Evolutionary conservation across 1,140 invertebrate species (phyloP).

Genomic region (Drosophila suzukii): DNA sequence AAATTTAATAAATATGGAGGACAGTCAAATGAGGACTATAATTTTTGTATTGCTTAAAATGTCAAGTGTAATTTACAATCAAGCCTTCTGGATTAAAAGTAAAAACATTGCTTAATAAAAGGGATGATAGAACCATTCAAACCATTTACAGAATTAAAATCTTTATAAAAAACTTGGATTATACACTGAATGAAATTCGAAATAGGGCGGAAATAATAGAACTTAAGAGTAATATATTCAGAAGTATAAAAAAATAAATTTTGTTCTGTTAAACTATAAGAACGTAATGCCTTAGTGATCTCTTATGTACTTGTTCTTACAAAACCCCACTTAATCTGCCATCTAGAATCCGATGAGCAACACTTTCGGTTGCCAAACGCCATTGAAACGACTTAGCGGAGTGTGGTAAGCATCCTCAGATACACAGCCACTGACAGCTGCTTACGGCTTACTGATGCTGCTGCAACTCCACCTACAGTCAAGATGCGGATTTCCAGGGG

Average conservation of each 20-base stretch:
- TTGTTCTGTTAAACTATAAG: background rate
- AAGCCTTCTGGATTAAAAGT: too few species aligned
- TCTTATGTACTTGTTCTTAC: conserved; percentile 10
- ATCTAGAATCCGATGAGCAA: conserved; percentile 49
- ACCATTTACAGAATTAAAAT: too few species aligned
- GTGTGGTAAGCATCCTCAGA: conserved; percentile 33
- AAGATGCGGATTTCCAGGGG: conserved; percentile 3
- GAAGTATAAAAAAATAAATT: too few species aligned
- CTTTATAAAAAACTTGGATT: too few species aligned
- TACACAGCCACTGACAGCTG: conserved; percentile 40
- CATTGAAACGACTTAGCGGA: conserved; percentile 37
- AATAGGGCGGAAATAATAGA: too few species aligned
- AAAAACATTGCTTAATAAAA: too few species aligned
- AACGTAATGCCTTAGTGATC: background rate
- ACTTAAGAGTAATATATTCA: too few species aligned
- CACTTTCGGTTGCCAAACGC: conserved; percentile 49
- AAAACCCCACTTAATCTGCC: conserved; percentile 27
- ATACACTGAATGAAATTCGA: too few species aligned
- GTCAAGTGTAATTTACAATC: too few species aligned
- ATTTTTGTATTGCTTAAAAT: too few species aligned
- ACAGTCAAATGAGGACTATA: too few species aligned
- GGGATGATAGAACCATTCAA: too few species aligned
- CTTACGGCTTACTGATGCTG: conserved; percentile 49
- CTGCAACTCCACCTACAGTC: conserved; percentile 43
- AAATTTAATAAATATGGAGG: background rate